phyloP scores from a whole-genome alignment of 2,113 vertebrate species.

The Hippocampus zosterae region DNA sequence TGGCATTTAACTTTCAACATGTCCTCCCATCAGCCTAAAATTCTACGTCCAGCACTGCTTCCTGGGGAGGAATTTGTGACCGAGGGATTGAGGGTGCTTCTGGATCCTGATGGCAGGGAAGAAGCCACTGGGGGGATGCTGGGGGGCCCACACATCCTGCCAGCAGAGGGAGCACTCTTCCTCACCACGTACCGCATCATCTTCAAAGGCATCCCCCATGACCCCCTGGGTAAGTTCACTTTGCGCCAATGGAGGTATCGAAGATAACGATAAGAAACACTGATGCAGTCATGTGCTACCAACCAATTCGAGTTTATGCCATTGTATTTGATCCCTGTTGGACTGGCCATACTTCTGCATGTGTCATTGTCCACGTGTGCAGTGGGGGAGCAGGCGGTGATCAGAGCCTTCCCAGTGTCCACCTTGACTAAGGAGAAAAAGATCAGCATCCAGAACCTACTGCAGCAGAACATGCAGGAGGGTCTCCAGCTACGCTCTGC shows the following conservation, averaged over 20 bases:
- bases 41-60: slow-evolving; percentile 86
- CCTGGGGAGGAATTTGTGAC: slow-evolving; percentile 92
- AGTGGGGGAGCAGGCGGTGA: slow-evolving; percentile 93
- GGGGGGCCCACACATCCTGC: slow-evolving; percentile 93
- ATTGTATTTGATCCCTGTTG: background rate
- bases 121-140: slow-evolving; percentile 89
- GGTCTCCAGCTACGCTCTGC: slow-evolving; percentile 92
- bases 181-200: slow-evolving; percentile 95
- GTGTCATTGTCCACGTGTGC: slow-evolving; percentile 17
- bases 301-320: background rate
- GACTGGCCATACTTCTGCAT: background rate
- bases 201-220: slow-evolving; percentile 93
- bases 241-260: background rate
- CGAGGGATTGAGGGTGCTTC: slow-evolving; percentile 89
- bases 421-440: slow-evolving; percentile 96
- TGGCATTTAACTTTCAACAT: slow-evolving; percentile 4
- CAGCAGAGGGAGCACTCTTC: slow-evolving; percentile 96
- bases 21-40: slow-evolving; percentile 82
- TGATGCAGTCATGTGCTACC: too few species aligned
- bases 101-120: slow-evolving; percentile 93
- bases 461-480: slow-evolving; percentile 95
- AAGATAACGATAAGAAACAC: background rate
- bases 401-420: slow-evolving; percentile 90
- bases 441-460: slow-evolving; percentile 91
- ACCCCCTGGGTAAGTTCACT: slow-evolving; percentile 81